phyloP scores from a whole-genome alignment of 2,888 invertebrate species.

The Allophyes oxyacanthae region DNA sequence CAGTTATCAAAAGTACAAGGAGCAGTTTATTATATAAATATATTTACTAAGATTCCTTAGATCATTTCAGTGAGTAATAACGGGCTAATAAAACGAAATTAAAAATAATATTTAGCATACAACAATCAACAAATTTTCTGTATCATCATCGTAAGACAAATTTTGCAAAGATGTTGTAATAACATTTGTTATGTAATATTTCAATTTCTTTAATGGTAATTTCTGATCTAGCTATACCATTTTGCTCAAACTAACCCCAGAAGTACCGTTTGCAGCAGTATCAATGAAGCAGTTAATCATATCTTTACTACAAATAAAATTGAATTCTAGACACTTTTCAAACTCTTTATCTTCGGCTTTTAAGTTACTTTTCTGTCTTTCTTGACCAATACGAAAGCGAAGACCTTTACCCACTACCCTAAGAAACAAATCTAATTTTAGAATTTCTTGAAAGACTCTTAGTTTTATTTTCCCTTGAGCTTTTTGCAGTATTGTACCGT shows the following conservation, averaged over 20 bases:
- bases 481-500: constrained; percentile 40
- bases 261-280: neutral
- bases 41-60: no score
- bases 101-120: no score
- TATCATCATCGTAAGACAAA: no score
- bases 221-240: no score
- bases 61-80: no score
- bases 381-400: neutral
- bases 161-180: no score
- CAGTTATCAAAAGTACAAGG: no score
- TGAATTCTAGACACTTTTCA: neutral
- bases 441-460: constrained; percentile 42
- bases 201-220: no score
- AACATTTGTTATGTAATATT: no score
- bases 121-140: no score
- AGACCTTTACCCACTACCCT: constrained; percentile 17
- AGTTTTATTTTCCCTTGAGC: constrained; percentile 41
- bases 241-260: neutral
- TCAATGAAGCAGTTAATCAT: neutral
- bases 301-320: constrained; percentile 1
- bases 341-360: neutral
- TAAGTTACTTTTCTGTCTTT: neutral
- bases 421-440: constrained; percentile 49
- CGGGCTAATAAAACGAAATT: no score
- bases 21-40: no score